Percentiles rank a stretch among this genome's conserved stretches.
phyloP scores from a whole-genome alignment of 2,888 invertebrate genomes.

The Pogonocherus hispidulus region DNA sequence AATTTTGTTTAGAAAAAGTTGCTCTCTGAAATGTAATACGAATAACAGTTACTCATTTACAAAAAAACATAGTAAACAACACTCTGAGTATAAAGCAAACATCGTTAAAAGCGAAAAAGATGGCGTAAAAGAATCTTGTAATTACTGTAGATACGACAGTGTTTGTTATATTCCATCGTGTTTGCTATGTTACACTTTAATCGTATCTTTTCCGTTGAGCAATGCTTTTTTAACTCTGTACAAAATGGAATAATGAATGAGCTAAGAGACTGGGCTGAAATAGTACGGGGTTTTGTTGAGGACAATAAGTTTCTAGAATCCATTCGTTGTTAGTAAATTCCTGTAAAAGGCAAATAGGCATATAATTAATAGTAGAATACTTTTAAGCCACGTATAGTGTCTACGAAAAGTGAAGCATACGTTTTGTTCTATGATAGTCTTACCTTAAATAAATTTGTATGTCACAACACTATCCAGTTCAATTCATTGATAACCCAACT shows the following conservation, averaged over 20 bases:
- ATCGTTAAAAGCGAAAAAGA: constrained; percentile 29
- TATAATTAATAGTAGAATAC: not conserved
- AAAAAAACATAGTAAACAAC: constrained; percentile 27
- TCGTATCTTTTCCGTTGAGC: constrained; percentile 33
- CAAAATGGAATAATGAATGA: constrained; percentile 44
- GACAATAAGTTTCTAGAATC: not conserved
- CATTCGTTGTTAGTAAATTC: not conserved
- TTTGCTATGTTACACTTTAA: constrained; percentile 30
- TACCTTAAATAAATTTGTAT: too few species aligned
- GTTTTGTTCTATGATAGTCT: too few species aligned
- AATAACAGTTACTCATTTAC: too few species aligned
- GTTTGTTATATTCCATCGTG: constrained; percentile 20
- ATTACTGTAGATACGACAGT: constrained; percentile 24
- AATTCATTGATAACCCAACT: too few species aligned
- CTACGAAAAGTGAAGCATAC: too few species aligned
- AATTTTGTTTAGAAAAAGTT: not conserved
- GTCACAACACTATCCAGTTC: too few species aligned
- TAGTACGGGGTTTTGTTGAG: not conserved
- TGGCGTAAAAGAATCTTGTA: constrained; percentile 29
- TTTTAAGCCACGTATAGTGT: too few species aligned
- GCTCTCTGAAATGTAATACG: constrained; percentile 18
- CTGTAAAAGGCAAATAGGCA: not conserved
- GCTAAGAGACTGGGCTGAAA: not conserved
- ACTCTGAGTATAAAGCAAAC: constrained; percentile 24
- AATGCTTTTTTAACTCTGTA: constrained; percentile 33